Base-by-base conservation (phyloP, 2,888 invertebrate species). In the Thelaira solivaga region DNA sequence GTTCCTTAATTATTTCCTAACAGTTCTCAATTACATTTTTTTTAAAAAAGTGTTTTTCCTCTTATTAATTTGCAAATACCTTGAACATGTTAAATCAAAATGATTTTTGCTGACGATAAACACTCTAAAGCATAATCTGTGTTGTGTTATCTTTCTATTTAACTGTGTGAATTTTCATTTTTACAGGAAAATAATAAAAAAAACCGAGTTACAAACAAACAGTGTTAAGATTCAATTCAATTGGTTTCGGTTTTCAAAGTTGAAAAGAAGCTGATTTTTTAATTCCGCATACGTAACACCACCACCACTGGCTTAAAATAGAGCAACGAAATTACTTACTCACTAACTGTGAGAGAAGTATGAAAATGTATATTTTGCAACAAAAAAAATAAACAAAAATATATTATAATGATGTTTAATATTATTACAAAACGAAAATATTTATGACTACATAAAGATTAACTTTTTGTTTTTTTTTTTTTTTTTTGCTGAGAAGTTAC, bases 251-350 rank as follows among this genome's bases (percentile, higher is more conserved):
- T 34, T 67, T 67, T 67, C 36, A n/a, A 13, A 39, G 18, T 4
- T 31, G 13, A n/a, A 13, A 39, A 39, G 2, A 39, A 39, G 6
- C 6, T 1, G 6, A 26, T 26, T 34, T 72, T 2, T 65, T 45
- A 29, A 59, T 76, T 76, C 76, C 76, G 76, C 61, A 71, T 71
- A 76, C 71, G 76, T 71, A 76, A 71, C 39, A 59, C 24, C n/a
- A n/a, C n/a, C n/a, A n/a, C n/a, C n/a, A n/a, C n/a, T 16, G 4
- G 49, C 41, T 16, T 16, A 24, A 51, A 57, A 20, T 39, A 41
- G 2, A 45, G 4, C 16, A 11, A 34, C 53, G n/a, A n/a, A n/a
- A n/a, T n/a, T n/a, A n/a, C n/a, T n/a, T n/a, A 67, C 13, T 13
- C 5, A 41, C n/a, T 55, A 11, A 43, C 10, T 34, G 45, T 34